Percentiles rank a stretch among this genome's conserved stretches.
These are phyloP conservation scores for Pseudococcus jackbeardsleyi DNA, from an alignment of 2,888 invertebrate genomes.

Conservation along the genomic window DNA sequence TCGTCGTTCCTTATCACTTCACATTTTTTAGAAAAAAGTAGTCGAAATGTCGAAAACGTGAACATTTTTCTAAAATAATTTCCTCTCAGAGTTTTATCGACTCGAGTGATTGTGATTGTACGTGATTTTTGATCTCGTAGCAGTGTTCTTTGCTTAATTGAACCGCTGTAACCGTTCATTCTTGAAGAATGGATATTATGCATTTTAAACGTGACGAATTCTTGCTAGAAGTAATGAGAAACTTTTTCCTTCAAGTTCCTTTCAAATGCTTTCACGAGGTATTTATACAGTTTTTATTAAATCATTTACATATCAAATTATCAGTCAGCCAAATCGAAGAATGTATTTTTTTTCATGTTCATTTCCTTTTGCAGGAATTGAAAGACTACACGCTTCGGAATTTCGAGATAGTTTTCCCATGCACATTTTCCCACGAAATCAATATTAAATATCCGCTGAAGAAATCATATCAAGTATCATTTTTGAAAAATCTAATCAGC, in stretches of 20 bases:
- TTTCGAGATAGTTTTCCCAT: conserved; percentile 49
- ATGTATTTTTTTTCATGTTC: too few relatives aligned
- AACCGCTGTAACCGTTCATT: not conserved
- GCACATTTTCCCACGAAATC: conserved; percentile 70
- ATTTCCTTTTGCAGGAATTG: conserved; percentile 59
- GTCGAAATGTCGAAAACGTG: too few relatives aligned
- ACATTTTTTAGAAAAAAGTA: too few relatives aligned
- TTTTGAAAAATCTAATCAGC: conserved; percentile 77
- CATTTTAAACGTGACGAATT: not conserved
- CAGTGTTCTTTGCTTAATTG: too few relatives aligned
- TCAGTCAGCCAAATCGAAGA: too few relatives aligned
- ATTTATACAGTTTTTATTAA: not conserved
- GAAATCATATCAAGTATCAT: conserved; percentile 75
- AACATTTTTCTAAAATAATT: too few relatives aligned
- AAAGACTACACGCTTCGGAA: conserved; percentile 2
- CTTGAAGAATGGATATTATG: not conserved
- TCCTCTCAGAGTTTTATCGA: too few relatives aligned
- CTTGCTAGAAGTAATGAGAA: not conserved
- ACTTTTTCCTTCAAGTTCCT: conserved; percentile 46
- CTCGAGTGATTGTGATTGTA: too few relatives aligned
- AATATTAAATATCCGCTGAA: conserved; percentile 75
- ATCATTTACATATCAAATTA: too few relatives aligned
- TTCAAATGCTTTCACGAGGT: conserved; percentile 22
- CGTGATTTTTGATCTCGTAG: too few relatives aligned
- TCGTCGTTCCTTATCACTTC: too few relatives aligned